A percentile compares a stretch with the other conserved stretches of the same genome.
Evolutionary conservation across 64 coral and sea anemone species (phyloP).

Genomic region (Montipora sp.): DNA sequence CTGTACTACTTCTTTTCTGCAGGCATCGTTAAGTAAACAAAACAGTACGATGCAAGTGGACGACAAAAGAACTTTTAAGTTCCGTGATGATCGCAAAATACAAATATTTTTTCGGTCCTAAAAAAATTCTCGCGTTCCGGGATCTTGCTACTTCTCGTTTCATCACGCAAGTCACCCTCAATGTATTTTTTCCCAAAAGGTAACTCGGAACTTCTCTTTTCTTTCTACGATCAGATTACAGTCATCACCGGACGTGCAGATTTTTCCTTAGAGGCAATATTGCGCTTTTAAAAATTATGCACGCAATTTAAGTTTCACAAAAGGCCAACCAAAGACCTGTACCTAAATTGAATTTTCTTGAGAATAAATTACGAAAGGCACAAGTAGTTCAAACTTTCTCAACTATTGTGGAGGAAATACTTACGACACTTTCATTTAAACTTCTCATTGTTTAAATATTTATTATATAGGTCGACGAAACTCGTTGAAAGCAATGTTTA

Average conservation of each 20-base stretch:
- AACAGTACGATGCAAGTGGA: neutral
- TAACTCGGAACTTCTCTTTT: neutral
- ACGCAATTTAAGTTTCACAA: neutral
- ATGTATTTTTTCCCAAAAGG: neutral
- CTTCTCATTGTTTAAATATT: constrained; percentile 5
- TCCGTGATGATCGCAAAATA: too few relatives aligned
- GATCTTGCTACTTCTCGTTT: neutral
- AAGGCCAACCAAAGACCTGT: neutral
- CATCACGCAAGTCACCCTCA: constrained; percentile 12
- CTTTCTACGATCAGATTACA: too few relatives aligned
- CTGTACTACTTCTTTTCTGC: neutral
- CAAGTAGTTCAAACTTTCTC: neutral
- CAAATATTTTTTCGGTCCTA: neutral
- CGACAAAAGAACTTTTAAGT: too few relatives aligned
- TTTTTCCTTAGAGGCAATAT: neutral
- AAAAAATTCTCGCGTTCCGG: neutral
- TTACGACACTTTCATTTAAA: constrained; percentile 11
- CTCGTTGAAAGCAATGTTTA: constrained; percentile 7
- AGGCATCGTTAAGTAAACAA: constrained; percentile 28
- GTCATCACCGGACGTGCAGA: neutral
- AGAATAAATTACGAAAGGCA: neutral
- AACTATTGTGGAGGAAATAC: constrained; percentile 15
- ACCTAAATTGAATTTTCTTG: neutral
- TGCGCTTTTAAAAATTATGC: neutral
- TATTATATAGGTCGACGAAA: constrained; percentile 39